Conservation (phyloP, 2,888 invertebrate species). For the Diarsia brunnea region DNA sequence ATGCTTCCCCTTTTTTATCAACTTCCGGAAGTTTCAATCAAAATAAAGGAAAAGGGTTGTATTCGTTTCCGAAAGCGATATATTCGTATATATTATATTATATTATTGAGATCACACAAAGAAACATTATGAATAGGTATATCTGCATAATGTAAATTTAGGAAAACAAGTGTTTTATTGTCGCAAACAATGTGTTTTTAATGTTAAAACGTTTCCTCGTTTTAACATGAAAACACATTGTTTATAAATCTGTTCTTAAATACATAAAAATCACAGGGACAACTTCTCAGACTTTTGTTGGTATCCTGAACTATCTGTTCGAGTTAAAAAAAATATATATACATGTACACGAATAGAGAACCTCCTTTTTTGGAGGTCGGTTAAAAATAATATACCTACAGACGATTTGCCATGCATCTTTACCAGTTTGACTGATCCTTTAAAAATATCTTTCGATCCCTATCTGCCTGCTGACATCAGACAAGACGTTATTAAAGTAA, state of each 20-base stretch:
- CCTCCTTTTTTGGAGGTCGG: too few species aligned
- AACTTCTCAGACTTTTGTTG: not conserved
- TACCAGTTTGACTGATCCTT: not conserved
- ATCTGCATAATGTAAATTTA: too few species aligned
- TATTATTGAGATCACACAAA: not conserved
- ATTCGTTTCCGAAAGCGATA: conserved; percentile 25
- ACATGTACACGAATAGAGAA: too few species aligned
- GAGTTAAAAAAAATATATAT: not conserved
- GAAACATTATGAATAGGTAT: not conserved
- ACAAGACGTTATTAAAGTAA: too few species aligned
- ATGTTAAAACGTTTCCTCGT: too few species aligned
- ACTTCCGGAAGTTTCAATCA: conserved; percentile 26
- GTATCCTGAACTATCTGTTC: not conserved
- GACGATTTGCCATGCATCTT: not conserved
- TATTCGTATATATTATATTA: not conserved
- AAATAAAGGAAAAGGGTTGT: conserved; percentile 26
- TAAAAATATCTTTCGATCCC: not conserved
- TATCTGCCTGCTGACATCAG: too few species aligned
- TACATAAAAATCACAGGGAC: not conserved
- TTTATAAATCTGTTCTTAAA: not conserved
- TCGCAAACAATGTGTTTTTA: rapidly evolving
- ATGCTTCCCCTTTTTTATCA: conserved; percentile 33
- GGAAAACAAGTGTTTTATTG: not conserved
- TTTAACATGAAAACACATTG: not conserved
- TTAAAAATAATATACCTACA: not conserved